A percentile compares a stretch with the other conserved stretches of the same genome.
phyloP scores from a whole-genome alignment of 1,140 invertebrate species.

The Macrobrachium rosenbergii region DNA sequence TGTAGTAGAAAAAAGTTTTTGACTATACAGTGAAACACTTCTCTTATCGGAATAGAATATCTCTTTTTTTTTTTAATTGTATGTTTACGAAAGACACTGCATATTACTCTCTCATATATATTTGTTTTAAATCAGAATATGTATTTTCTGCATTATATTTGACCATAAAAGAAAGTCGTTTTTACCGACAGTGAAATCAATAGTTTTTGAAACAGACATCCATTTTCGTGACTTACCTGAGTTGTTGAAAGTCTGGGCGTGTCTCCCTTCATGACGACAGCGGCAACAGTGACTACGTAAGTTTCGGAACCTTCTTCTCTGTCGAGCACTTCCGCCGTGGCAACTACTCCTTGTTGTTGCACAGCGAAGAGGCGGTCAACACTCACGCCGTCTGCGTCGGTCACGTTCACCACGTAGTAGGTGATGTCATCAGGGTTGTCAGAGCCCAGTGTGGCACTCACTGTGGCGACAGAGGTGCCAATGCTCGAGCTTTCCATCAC shows the following conservation, averaged over 20 bases:
- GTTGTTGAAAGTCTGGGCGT: slow-evolving; percentile 62
- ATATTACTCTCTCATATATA: too few species aligned
- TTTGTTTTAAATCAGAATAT: too few species aligned
- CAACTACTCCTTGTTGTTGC: slow-evolving; percentile 86
- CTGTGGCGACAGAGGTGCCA: slow-evolving; percentile 85
- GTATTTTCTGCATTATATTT: too few species aligned
- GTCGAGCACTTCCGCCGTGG: slow-evolving; percentile 86
- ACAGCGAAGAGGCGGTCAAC: slow-evolving; percentile 90
- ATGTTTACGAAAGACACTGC: too few species aligned
- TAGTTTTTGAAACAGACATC: too few species aligned
- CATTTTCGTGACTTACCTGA: slow-evolving; percentile 49
- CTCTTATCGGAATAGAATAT: too few species aligned
- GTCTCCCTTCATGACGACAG: slow-evolving; percentile 76
- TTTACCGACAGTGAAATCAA: not conserved
- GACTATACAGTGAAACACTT: too few species aligned
- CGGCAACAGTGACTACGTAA: slow-evolving; percentile 88
- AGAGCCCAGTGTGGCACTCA: slow-evolving; percentile 77
- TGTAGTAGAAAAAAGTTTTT: too few species aligned
- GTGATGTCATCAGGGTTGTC: slow-evolving; percentile 76
- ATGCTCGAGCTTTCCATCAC: slow-evolving; percentile 90
- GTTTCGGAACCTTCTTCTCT: slow-evolving; percentile 82
- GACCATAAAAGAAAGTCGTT: too few species aligned
- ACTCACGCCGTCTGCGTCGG: slow-evolving; percentile 78
- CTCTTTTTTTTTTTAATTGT: too few species aligned
- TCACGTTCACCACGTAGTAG: slow-evolving; percentile 94